Evolutionary conservation across 2,888 invertebrate species (phyloP).

Genomic region (Marronus borbonicus): DNA sequence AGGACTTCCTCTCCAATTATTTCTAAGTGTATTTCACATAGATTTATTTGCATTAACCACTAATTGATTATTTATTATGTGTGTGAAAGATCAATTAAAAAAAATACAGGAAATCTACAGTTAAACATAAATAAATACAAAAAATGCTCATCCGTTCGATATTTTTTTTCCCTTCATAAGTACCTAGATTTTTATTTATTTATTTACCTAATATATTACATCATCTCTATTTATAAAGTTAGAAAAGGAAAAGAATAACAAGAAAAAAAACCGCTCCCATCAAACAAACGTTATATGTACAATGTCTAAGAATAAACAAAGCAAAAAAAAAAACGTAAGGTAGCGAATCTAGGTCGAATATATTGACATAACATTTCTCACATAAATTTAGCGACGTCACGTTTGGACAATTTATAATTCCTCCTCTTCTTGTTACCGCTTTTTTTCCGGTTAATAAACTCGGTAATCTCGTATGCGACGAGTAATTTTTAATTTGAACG

Average conservation of each 20-base stretch:
- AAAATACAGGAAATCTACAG: too few species aligned
- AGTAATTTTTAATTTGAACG: background rate
- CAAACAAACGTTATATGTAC: background rate
- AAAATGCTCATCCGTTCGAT: too few species aligned
- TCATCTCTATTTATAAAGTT: conserved; percentile 2
- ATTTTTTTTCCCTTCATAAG: too few species aligned
- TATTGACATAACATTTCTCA: conserved; percentile 48
- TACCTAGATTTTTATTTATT: too few species aligned
- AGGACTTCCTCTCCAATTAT: background rate
- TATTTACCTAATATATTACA: background rate
- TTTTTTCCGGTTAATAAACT: conserved; percentile 12
- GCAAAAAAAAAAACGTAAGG: background rate
- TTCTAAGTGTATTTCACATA: background rate
- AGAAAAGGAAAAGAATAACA: background rate
- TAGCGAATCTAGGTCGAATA: conserved; percentile 34
- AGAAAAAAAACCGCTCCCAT: conserved; percentile 1
- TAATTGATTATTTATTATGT: too few species aligned
- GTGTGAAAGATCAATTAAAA: too few species aligned
- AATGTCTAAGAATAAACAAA: background rate
- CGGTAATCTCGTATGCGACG: background rate
- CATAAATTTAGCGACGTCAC: conserved; percentile 13
- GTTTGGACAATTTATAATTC: conserved; percentile 14
- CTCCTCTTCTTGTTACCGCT: background rate
- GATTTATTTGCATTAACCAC: too few species aligned
- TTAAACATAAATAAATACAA: too few species aligned